These are phyloP conservation scores for Mystacornis crossleyi DNA, from an alignment of 2,113 vertebrate genomes.

Conservation along the genomic window DNA sequence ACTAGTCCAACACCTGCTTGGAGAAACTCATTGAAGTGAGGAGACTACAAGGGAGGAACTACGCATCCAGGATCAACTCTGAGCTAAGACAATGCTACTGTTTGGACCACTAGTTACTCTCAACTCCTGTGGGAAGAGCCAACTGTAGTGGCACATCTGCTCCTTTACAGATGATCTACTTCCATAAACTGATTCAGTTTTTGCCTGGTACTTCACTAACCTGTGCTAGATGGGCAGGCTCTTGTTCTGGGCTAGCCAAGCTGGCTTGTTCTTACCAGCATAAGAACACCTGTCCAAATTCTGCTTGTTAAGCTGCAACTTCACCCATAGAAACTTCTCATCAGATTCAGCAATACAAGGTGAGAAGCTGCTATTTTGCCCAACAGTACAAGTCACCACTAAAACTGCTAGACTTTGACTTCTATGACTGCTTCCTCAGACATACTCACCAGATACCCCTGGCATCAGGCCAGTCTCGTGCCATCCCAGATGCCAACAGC, in stretches of 20 bases:
- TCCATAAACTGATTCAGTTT: neutral
- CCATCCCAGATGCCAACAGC: slow-evolving; percentile 94
- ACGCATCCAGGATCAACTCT: neutral
- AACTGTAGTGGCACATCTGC: neutral
- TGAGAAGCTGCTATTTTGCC: neutral
- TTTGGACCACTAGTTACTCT: neutral
- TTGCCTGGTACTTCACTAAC: neutral
- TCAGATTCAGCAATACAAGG: neutral
- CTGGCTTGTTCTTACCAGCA: neutral
- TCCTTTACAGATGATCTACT: neutral
- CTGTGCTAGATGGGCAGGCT: neutral
- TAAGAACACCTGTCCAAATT: neutral
- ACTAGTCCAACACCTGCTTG: neutral
- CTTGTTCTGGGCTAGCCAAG: neutral
- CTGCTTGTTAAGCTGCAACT: neutral
- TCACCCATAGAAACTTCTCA: neutral
- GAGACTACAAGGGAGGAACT: neutral
- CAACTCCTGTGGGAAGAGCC: neutral
- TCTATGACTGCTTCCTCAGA: neutral
- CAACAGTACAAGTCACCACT: neutral
- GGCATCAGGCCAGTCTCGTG: slow-evolving; percentile 93
- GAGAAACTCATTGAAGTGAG: no score
- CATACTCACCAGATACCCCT: slow-evolving; percentile 91
- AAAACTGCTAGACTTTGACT: neutral
- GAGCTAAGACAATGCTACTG: neutral